phyloP scores from a whole-genome alignment of 23 tunicate genomes.

The Trididemnum nubilum region DNA sequence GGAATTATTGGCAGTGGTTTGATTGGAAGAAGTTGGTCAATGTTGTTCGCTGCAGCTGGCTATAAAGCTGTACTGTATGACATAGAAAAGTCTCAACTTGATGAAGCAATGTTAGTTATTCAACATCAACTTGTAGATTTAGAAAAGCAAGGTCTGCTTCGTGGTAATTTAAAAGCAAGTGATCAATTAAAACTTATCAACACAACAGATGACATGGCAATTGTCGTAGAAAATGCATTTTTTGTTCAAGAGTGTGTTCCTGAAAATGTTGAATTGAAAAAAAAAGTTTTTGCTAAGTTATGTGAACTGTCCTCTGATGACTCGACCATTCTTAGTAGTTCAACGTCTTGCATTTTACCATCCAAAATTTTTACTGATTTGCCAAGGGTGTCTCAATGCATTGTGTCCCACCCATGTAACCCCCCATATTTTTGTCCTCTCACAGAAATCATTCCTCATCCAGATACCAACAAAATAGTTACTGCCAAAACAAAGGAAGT shows the following conservation, averaged over 20 bases:
- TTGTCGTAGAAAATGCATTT: constrained; percentile 63
- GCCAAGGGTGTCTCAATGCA: constrained; percentile 67
- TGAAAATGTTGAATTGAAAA: constrained; percentile 84
- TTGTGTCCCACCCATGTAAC: constrained; percentile 93
- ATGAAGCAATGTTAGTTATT: constrained; percentile 35
- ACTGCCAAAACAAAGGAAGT: constrained; percentile 49
- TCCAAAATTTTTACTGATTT: constrained; percentile 67
- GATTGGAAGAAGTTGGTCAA: constrained; percentile 96
- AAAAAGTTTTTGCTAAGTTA: constrained; percentile 57
- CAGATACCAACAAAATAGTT: constrained; percentile 43
- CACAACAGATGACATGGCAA: constrained; percentile 47
- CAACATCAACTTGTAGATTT: constrained; percentile 59
- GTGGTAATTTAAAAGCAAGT: constrained; percentile 68
- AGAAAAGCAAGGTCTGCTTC: constrained; percentile 59
- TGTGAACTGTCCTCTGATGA: constrained; percentile 53
- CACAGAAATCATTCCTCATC: constrained; percentile 92
- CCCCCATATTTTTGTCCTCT: constrained; percentile 92
- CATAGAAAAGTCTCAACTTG: constrained; percentile 51
- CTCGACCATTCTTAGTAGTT: constrained; percentile 67
- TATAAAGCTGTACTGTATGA: constrained; percentile 87
- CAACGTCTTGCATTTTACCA: constrained; percentile 91
- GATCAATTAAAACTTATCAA: constrained; percentile 66
- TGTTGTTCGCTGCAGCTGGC: constrained; percentile 96
- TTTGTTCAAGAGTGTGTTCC: constrained; percentile 99
- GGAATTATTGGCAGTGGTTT: constrained; percentile 73